Percentiles rank a stretch among this genome's conserved stretches.
Conservation (phyloP, 2,888 invertebrate genomes). For the Merodon equestris region DNA sequence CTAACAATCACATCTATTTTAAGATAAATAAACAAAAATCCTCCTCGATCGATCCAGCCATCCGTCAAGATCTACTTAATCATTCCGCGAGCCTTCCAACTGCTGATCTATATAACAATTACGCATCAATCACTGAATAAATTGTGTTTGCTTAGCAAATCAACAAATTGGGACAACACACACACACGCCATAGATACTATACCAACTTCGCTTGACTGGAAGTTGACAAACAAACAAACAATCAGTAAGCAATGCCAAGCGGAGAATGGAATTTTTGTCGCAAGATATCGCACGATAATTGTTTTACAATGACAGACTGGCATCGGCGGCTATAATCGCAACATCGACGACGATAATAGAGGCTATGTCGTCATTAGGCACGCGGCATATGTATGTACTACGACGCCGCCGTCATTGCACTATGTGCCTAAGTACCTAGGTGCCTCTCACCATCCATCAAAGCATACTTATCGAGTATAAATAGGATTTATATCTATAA, state of each 20-base stretch:
- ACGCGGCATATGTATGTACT: constrained; percentile 21
- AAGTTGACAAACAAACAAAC: constrained; percentile 50
- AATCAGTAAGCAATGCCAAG: constrained; percentile 34
- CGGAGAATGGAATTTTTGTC: constrained; percentile 51
- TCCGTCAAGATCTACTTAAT: constrained; percentile 24
- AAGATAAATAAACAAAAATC: constrained; percentile 26
- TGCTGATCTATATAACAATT: constrained; percentile 17
- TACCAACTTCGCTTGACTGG: background rate
- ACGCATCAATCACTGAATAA: constrained; percentile 32
- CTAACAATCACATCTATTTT: background rate
- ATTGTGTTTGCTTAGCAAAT: constrained; percentile 35
- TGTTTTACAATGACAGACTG: constrained; percentile 43
- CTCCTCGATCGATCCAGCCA: background rate
- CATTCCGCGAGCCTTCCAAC: constrained; percentile 10
- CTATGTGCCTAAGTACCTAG: background rate
- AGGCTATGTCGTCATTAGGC: background rate
- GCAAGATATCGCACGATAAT: constrained; percentile 53
- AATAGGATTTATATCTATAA: too few relatives aligned
- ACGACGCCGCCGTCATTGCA: background rate
- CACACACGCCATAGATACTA: too few relatives aligned
- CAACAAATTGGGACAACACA: constrained; percentile 26
- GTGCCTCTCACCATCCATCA: background rate
- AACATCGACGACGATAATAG: background rate
- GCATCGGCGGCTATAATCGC: constrained; percentile 1
- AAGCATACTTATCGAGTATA: background rate